Evolutionary conservation across 2,113 vertebrate species (phyloP), one percentile per base, ranked within the genome.

Genomic region (Seriola dumerili): DNA sequence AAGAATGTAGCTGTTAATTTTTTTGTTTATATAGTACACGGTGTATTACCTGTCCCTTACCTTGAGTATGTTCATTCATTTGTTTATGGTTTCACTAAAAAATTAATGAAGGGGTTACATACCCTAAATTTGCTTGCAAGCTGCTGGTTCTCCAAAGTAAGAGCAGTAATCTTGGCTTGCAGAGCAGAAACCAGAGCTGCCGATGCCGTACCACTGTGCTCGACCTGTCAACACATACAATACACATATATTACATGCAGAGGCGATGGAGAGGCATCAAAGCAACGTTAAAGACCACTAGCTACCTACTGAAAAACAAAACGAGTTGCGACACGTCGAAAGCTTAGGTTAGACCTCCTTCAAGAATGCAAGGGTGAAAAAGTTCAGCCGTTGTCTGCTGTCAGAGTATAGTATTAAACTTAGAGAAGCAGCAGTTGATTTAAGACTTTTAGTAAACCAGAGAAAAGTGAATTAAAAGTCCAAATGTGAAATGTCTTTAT

Each of bases 111-210:
- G 46, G 52, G 2, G 13, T 13, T 40, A 32, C 87, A 58, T 71
- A 99, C 98, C 96, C 98, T 97, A 54, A 98, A 90, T 92, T 96
- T 97, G 78, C 96, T 94, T 69, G 96, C 95, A 59, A 99, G 94
- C 80, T 98, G 96, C 89, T 98, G 97, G 90, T 99, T 99, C 91
- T 98, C 96, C 89, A 97, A 76, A 23, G 97, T 97, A 16, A 99
- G 96, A 84, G 96, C 95, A 58, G 95, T 94, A 78, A 99, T 96
- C 94, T 97, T 97, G 81, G 96, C 96, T 95, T 99, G 97, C 80
- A 99, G 94, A 34, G 96, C 75, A 85, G 93, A 91, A 81, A 99
- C 94, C 36, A 97, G 92, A 73, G 96, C 95, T 78, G 96, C 94
- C 76, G 96, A 96, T 72, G 96, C 96, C 9, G 86, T 84, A 19